Percentiles rank a stretch among this genome's conserved stretches.
phyloP scores from a whole-genome alignment of 2,113 vertebrate genomes.

The Nothobranchius furzeri region DNA sequence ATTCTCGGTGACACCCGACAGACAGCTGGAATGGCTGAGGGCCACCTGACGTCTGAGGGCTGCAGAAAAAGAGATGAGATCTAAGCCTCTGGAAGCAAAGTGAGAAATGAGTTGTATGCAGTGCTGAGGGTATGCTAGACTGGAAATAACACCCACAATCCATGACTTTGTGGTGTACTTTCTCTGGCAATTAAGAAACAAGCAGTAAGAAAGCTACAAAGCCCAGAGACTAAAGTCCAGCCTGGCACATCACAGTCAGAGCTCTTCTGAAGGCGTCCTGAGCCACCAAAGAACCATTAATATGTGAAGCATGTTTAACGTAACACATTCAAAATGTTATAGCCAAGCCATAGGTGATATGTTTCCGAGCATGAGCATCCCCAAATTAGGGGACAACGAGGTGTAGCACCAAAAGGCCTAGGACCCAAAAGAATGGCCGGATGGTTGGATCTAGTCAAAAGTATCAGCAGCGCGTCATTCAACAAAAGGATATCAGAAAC shows the following conservation, averaged over 20 bases:
- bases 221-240: slow-evolving; percentile 28
- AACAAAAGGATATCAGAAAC: too few species aligned
- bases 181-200: slow-evolving; percentile 55
- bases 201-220: slow-evolving; percentile 44
- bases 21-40: slow-evolving; percentile 78
- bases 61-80: slow-evolving; percentile 44
- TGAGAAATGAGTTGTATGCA: slow-evolving; percentile 50
- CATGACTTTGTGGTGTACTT: slow-evolving; percentile 43
- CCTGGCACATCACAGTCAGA: slow-evolving; percentile 39
- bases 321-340: too few species aligned
- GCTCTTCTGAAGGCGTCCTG: slow-evolving; percentile 44
- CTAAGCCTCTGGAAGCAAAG: slow-evolving; percentile 47
- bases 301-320: too few species aligned
- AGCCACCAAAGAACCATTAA: slow-evolving; percentile 25
- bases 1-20: slow-evolving; percentile 73
- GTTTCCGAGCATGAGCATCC: too few species aligned
- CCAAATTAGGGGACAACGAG: too few species aligned
- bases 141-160: slow-evolving; percentile 60
- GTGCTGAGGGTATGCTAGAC: slow-evolving; percentile 48
- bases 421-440: too few species aligned
- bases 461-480: too few species aligned
- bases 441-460: too few species aligned
- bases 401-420: too few species aligned
- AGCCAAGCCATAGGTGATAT: too few species aligned
- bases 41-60: slow-evolving; percentile 69